Conservation (phyloP, 1,140 invertebrate species). For the Drosophila kikkawai region DNA sequence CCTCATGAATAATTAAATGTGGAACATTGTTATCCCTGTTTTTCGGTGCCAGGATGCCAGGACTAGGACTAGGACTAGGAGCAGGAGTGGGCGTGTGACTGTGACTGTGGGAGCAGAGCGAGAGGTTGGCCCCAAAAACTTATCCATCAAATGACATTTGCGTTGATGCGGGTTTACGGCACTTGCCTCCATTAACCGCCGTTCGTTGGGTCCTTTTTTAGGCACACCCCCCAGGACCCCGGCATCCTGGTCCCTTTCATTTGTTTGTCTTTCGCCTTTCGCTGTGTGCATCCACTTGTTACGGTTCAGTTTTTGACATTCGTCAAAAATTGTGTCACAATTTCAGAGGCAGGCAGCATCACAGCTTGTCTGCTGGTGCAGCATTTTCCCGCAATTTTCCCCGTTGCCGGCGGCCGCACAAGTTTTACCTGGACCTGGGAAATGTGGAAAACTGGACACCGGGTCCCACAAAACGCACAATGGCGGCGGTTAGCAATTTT, state of each 20-base stretch:
- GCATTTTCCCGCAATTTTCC: constrained; percentile 21
- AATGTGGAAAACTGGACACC: constrained; percentile 14
- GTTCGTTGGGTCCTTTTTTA: constrained; percentile 1
- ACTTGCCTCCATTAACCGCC: constrained; percentile 25
- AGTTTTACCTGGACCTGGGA: constrained; percentile 26
- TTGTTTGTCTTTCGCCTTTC: constrained; percentile 62
- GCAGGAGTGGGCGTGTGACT: background rate
- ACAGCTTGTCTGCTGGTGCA: background rate
- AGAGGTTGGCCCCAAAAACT: constrained; percentile 57
- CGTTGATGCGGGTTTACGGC: constrained; percentile 74
- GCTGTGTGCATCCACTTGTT: constrained; percentile 58
- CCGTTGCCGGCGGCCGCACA: constrained; percentile 5
- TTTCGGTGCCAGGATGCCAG: constrained; percentile 18
- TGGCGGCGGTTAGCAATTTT: constrained; percentile 47
- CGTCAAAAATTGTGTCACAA: constrained; percentile 80
- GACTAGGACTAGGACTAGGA: constrained; percentile 6
- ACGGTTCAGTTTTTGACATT: constrained; percentile 73
- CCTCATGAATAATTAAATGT: constrained; percentile 81
- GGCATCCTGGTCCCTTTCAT: constrained; percentile 15
- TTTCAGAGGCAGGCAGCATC: constrained; percentile 34
- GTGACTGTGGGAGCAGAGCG: background rate
- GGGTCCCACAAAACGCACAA: constrained; percentile 10
- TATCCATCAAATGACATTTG: constrained; percentile 82
- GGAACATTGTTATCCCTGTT: constrained; percentile 69
- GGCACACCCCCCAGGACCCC: background rate